phyloP scores from a whole-genome alignment of 2,113 vertebrate species.

The Neopipo cinnamomea region DNA sequence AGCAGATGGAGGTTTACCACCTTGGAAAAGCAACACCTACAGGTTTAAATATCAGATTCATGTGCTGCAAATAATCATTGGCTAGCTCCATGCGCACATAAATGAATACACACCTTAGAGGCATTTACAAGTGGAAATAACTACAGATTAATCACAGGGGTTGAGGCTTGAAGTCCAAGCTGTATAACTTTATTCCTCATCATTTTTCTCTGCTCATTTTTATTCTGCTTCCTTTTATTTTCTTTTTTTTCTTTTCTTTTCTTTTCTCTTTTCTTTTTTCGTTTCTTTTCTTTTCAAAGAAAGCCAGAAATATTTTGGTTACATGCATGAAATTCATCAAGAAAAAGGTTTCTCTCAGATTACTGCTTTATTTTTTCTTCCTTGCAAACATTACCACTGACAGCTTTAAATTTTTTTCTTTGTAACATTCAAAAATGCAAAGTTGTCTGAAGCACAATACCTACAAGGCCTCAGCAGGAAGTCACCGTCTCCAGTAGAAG shows the following conservation, averaged over 20 bases:
- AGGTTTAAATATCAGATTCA: neutral
- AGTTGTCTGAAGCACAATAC: neutral
- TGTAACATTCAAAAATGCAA: neutral
- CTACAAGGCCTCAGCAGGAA: neutral
- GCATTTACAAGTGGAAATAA: neutral
- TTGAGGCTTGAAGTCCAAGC: neutral
- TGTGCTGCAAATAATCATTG: neutral
- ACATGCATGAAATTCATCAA: neutral
- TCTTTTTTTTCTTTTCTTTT: no score
- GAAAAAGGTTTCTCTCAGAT: neutral
- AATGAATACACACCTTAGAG: neutral
- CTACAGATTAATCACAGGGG: accelerated
- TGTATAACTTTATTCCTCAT: neutral
- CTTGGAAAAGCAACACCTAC: neutral
- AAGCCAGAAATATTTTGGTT: neutral
- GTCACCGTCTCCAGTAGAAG: neutral
- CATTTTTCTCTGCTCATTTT: neutral
- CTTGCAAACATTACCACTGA: neutral
- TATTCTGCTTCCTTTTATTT: neutral
- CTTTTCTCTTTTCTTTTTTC: no score
- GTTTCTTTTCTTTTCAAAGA: neutral
- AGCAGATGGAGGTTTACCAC: neutral
- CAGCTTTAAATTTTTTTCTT: neutral
- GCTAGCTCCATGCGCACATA: neutral
- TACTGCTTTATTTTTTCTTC: neutral